Percentiles rank a stretch among this genome's conserved stretches.
phyloP scores from a whole-genome alignment of 2,888 invertebrate species.

The Coecobrya sp. region DNA sequence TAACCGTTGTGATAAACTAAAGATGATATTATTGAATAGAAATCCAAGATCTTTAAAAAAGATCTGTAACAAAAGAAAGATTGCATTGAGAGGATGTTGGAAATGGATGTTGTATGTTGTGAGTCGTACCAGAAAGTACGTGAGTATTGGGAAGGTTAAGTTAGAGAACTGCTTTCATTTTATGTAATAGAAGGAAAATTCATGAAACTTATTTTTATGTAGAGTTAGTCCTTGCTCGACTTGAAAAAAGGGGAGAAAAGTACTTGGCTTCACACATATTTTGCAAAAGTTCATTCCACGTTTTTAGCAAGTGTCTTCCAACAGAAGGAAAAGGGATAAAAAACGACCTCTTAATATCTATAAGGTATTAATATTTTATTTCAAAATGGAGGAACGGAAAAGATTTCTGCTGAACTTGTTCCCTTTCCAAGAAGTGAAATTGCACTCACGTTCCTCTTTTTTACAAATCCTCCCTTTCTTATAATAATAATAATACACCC shows the following conservation, averaged over 20 bases:
- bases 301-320: not conserved
- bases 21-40: constrained; percentile 23
- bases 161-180: not conserved
- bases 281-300: constrained; percentile 6
- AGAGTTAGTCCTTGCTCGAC: not conserved
- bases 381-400: constrained; percentile 31
- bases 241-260: not conserved
- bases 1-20: not conserved
- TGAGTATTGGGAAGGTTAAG: not conserved
- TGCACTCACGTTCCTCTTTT: constrained; percentile 3
- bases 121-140: not conserved
- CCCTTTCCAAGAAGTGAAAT: constrained; percentile 26
- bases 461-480: constrained; percentile 30
- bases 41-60: not conserved
- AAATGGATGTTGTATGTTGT: not conserved
- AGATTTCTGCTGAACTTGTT: constrained; percentile 6
- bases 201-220: constrained; percentile 3
- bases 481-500: constrained; percentile 53
- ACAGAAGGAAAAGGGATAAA: not conserved
- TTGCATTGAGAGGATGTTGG: not conserved
- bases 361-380: constrained; percentile 49
- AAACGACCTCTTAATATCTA: constrained; percentile 6
- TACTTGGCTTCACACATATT: constrained; percentile 34
- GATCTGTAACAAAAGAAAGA: not conserved
- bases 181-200: not conserved